Evolutionary conservation across 2,113 vertebrate species (phyloP).

Genomic region (Entelurus aequoreus): DNA sequence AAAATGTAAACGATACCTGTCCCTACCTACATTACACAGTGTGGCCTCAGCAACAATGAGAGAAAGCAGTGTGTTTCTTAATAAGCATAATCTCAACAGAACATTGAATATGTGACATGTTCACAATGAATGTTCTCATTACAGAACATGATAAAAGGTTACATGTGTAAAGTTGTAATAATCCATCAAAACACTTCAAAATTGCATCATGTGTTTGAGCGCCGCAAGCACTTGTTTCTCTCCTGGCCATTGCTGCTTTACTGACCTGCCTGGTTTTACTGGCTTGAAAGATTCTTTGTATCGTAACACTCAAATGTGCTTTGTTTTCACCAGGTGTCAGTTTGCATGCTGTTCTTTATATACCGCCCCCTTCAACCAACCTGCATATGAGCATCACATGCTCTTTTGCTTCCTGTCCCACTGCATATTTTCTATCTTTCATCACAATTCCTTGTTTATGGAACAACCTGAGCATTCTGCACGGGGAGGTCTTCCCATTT

Average conservation of each 20-base stretch:
- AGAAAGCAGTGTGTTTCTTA: conserved; percentile 40
- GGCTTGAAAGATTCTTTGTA: conserved; percentile 42
- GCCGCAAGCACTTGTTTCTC: conserved; percentile 37
- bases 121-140: too few relatives aligned
- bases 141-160: too few relatives aligned
- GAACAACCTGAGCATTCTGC: conserved; percentile 77
- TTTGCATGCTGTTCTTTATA: conserved; percentile 54
- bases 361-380: conserved; percentile 51
- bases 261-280: conserved; percentile 21
- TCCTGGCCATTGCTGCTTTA: conserved; percentile 24
- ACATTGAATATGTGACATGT: too few relatives aligned
- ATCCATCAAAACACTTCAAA: too few relatives aligned
- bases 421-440: conserved; percentile 25
- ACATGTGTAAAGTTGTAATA: too few relatives aligned
- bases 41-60: conserved; percentile 33
- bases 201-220: background rate
- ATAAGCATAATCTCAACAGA: background rate
- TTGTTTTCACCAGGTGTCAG: conserved; percentile 52
- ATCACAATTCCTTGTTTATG: conserved; percentile 64
- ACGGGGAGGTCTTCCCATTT: conserved; percentile 67
- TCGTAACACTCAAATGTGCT: conserved; percentile 45
- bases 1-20: too few relatives aligned
- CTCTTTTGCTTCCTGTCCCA: conserved; percentile 45
- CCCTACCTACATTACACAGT: background rate
- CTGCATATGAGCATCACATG: conserved; percentile 36